Conservation (phyloP, 2,113 vertebrate genomes). For the Rhabdornis inornatus region DNA sequence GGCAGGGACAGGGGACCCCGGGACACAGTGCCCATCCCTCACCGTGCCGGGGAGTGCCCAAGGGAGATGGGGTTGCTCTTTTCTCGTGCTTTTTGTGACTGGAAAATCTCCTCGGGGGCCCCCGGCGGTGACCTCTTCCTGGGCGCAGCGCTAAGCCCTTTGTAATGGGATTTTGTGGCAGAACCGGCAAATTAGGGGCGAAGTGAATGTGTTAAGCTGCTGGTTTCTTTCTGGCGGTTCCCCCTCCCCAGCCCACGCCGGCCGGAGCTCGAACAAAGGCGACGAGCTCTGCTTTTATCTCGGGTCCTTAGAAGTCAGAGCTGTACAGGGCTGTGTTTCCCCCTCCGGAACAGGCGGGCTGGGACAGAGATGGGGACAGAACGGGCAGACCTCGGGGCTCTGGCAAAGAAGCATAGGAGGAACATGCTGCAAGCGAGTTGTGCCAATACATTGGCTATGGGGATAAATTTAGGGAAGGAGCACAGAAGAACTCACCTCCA, state of each 20-base stretch:
- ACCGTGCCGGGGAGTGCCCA: accelerated
- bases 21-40: neutral
- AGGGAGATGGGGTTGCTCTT: conserved; percentile 58
- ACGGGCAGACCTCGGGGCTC: neutral
- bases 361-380: neutral
- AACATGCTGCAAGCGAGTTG: accelerated
- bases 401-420: neutral
- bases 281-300: conserved; percentile 23
- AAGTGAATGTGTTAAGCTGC: conserved; percentile 66
- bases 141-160: conserved; percentile 53
- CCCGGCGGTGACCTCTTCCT: conserved; percentile 49
- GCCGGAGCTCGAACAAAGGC: conserved; percentile 17
- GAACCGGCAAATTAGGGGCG: conserved; percentile 66
- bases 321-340: neutral
- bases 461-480: neutral
- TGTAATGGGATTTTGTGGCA: conserved; percentile 73
- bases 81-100: conserved; percentile 52
- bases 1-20: neutral
- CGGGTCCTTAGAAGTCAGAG: neutral
- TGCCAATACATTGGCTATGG: neutral
- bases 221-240: conserved; percentile 53
- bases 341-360: neutral
- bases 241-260: conserved; percentile 7
- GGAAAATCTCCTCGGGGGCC: conserved; percentile 29
- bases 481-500: neutral